Base-by-base conservation (phyloP, 2,797 vertebrate species). In the Etheostoma nigrum region DNA sequence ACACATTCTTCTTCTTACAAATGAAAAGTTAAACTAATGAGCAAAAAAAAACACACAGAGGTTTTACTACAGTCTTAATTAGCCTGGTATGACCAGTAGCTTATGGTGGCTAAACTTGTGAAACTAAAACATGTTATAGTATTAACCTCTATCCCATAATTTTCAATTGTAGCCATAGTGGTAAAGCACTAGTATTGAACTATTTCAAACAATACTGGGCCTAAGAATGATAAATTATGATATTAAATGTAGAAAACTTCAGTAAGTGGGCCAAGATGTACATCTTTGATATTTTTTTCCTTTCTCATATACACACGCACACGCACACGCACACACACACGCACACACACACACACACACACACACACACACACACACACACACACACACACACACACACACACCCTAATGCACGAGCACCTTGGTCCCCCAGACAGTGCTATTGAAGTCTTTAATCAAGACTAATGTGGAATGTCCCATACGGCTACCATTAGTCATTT, bases 401-500 rank as follows among this genome's bases (percentile, higher is more conserved):
- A 59, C 70, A 79, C 4, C 3, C 27, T 27, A 27, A 27, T 27
- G 36, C 6, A 77, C 7, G 16, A 23, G 27, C 74, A 73, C 48
- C 49, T 59, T 67, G 40, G 61, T 81, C 45, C 40, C 40, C 76
- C 62, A 82, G 76, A 88, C 83, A 83, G 55, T 67, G 53, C 78
- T 86, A 89, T 70, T 87, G 69, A 83, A 89, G 89, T 84, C 85
- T 91, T 90, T 91, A 92, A 94, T 94, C 86, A 92, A 89, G 84
- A 92, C 89, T 91, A 94, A 93, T 91, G 90, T 60, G 72, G 76
- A 88, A 83, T 87, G 90, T 91, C 89, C 79, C 71, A 77, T 84
- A 79, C 3, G 49, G 59, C 82, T 74, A 79, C 66, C 81, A 91
- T 93, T 88, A 88, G 89, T 93, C 91, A 90, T 90, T 76, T 81